Base-by-base conservation (phyloP, 1,140 invertebrate genomes). In the Augochlora pura region DNA sequence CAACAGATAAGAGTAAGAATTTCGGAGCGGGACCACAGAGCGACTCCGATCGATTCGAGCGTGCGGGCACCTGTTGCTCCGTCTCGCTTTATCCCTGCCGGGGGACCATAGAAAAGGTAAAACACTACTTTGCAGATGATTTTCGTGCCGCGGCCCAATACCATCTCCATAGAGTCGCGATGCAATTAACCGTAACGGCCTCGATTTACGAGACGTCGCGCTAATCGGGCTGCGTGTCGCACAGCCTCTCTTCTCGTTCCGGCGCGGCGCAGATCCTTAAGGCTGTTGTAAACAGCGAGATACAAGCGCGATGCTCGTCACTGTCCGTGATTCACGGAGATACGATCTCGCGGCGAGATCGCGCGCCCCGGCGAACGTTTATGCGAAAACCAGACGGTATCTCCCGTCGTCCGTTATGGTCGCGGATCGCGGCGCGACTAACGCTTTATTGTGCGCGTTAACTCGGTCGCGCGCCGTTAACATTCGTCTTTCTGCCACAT, bases 391-490 rank as follows among this genome's bases (percentile, higher is more conserved):
- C 42, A 52, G 66, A 52, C 75, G 57, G 42, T 62, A 52, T 70
- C 57, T 49, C 5, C 21, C 54, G 64, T 65, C 66, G 46, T 27
- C 12, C 25, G 12, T 4, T 42, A 59, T 54, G 10, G 12, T 78
- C 64, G 52, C 27, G 65, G 57, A 63, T 77, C 72, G 64, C 46
- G 23, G 69, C 66, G 75, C 32, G 32, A 69, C 65, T 69, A 65
- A 77, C 76, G 57, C 52, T 59, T 79, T 73, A 68, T 83, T 80
- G 71, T 71, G 54, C 49, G 64, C 57, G 72, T 85, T 75, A 72
- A 77, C 77, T 73, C 77, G 70, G n/a, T 54, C 77, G 57, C 57
- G 39, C 63, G 83, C 77, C 70, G 71, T 83, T 83, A 84, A 85
- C 54, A 62, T 80, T 57, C 80, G 38, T 42, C 68, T 62, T 39